phyloP scores from a whole-genome alignment of 2,888 invertebrate genomes.

The Mantis religiosa region DNA sequence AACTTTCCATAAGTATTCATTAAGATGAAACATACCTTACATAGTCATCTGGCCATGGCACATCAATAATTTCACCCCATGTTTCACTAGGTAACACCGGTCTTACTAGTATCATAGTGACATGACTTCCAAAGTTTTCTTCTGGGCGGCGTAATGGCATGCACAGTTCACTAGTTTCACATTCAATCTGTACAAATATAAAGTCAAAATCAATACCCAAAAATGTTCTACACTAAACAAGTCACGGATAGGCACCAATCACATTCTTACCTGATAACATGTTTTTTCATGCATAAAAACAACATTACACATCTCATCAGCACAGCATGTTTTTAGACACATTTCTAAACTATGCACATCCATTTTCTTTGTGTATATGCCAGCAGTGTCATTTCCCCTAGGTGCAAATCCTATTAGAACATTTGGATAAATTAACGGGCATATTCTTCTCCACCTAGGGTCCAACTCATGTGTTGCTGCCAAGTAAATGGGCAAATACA shows the following conservation, averaged over 20 bases:
- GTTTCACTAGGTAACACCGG: slow-evolving; percentile 58
- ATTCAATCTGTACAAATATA: slow-evolving; percentile 45
- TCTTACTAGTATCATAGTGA: slow-evolving; percentile 73
- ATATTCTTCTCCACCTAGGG: slow-evolving; percentile 22
- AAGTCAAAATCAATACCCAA: background rate
- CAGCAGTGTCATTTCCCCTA: slow-evolving; percentile 36
- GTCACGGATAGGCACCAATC: background rate
- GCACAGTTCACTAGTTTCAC: slow-evolving; percentile 67
- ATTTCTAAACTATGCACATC: slow-evolving; percentile 46
- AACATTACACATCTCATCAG: slow-evolving; percentile 66
- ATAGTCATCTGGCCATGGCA: slow-evolving; percentile 15
- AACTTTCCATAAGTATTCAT: background rate
- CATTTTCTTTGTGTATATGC: slow-evolving; percentile 34
- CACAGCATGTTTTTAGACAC: slow-evolving; percentile 66
- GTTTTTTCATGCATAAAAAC: slow-evolving; percentile 70
- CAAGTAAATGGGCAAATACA: background rate
- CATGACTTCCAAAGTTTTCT: slow-evolving; percentile 53
- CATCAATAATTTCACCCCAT: slow-evolving; percentile 46
- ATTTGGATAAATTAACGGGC: slow-evolving; percentile 28
- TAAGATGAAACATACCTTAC: slow-evolving; percentile 3
- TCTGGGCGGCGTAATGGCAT: slow-evolving; percentile 61
- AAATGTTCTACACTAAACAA: background rate
- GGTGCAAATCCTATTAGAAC: slow-evolving; percentile 31
- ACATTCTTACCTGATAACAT: slow-evolving; percentile 64
- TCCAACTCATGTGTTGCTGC: slow-evolving; percentile 18